These are phyloP conservation scores for Sylvicapra grimmia DNA, from an alignment of 2,113 vertebrate genomes.

Conservation along the genomic window DNA sequence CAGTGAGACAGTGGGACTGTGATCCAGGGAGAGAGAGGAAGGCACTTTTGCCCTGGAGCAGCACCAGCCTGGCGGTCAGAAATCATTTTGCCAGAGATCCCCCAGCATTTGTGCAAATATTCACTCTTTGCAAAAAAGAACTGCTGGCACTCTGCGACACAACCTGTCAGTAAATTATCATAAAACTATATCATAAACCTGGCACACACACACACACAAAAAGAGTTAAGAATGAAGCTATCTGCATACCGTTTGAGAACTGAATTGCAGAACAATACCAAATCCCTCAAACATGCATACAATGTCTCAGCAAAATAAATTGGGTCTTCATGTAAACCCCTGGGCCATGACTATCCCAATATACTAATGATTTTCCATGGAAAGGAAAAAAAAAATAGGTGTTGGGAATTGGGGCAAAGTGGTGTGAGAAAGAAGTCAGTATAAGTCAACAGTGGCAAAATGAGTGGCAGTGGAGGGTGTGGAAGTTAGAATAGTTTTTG, in stretches of 20 bases:
- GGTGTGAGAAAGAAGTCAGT: background rate
- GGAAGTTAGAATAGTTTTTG: background rate
- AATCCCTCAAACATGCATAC: background rate
- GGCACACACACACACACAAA: background rate
- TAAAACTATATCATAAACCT: background rate
- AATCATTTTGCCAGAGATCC: background rate
- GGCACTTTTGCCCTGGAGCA: background rate
- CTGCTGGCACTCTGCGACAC: background rate
- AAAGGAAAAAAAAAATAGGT: background rate
- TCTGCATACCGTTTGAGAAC: background rate
- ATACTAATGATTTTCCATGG: background rate
- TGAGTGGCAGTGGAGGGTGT: background rate
- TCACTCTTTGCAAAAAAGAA: background rate
- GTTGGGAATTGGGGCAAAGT: background rate
- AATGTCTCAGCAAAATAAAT: background rate
- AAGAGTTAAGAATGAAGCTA: background rate
- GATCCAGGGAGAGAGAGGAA: background rate
- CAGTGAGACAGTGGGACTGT: background rate
- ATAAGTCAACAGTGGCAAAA: background rate
- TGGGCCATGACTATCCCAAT: background rate
- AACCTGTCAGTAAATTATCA: background rate
- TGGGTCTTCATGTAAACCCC: background rate
- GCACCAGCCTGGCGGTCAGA: background rate
- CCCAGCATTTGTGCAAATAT: background rate
- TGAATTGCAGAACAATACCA: background rate